Evolutionary conservation across 2,888 invertebrate genomes (phyloP).

Genomic region (Spisula solida): DNA sequence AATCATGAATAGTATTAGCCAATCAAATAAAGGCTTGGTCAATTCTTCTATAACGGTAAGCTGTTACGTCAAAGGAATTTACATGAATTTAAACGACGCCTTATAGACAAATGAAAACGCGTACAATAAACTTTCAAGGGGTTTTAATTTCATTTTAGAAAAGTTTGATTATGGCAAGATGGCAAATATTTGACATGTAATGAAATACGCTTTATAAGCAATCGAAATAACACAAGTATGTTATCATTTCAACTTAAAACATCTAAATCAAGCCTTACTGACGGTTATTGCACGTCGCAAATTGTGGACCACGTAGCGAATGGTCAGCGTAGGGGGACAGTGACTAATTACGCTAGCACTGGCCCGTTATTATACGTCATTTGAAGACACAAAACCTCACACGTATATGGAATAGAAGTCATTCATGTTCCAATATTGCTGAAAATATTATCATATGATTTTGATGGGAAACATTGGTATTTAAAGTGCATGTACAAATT

Average conservation of each 20-base stretch:
- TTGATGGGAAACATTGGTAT: too few species aligned
- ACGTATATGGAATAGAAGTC: background rate
- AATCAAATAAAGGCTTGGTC: constrained; percentile 5
- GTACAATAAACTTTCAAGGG: background rate
- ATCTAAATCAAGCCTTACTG: background rate
- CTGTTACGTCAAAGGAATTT: constrained; percentile 6
- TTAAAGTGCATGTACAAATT: too few species aligned
- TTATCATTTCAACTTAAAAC: background rate
- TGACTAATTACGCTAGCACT: constrained; percentile 2
- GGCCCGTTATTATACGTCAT: background rate
- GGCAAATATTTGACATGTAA: constrained; percentile 19
- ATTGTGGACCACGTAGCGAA: background rate
- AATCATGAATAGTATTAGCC: constrained; percentile 8
- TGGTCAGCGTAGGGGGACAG: constrained; percentile 38
- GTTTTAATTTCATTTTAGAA: constrained; percentile 3
- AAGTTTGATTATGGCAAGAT: background rate
- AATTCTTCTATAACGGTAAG: constrained; percentile 9
- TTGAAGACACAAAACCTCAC: background rate
- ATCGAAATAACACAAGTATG: background rate
- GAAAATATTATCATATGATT: background rate
- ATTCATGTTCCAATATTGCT: background rate
- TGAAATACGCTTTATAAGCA: constrained; percentile 2
- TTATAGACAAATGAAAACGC: background rate
- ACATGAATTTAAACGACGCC: background rate
- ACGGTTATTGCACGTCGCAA: background rate